Percentiles rank a stretch among this genome's conserved stretches.
These are phyloP conservation scores for Proterorhinus semilunaris DNA, from an alignment of 2,113 vertebrate species.

Conservation along the genomic window DNA sequence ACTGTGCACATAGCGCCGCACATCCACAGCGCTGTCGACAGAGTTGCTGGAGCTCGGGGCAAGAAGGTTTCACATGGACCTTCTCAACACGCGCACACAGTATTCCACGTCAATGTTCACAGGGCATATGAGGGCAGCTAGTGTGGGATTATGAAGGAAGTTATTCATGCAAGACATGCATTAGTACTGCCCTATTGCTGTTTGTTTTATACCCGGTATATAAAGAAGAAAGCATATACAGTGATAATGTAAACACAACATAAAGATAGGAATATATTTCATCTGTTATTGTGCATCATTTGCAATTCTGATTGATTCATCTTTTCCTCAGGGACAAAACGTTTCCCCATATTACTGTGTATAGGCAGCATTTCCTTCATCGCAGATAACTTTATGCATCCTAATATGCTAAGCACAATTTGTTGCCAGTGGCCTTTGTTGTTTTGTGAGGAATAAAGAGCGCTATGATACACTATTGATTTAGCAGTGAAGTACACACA, in stretches of 20 bases:
- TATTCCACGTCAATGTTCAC: too few species aligned
- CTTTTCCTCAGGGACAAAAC: slow-evolving; percentile 13
- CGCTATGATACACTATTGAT: slow-evolving; percentile 59
- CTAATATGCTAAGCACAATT: slow-evolving; percentile 24
- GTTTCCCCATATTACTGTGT: slow-evolving; percentile 23
- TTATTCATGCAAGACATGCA: too few species aligned
- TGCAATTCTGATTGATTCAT: slow-evolving; percentile 43
- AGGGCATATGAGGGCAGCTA: too few species aligned
- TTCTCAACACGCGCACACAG: too few species aligned
- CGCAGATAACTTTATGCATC: slow-evolving; percentile 26
- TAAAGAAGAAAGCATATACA: background rate
- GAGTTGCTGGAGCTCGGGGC: too few species aligned
- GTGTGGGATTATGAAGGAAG: too few species aligned
- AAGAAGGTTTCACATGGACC: too few species aligned
- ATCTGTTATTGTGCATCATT: slow-evolving; percentile 22
- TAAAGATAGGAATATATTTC: background rate
- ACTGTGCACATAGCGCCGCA: too few species aligned
- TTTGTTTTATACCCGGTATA: too few species aligned
- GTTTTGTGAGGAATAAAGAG: slow-evolving; percentile 31
- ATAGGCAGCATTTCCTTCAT: slow-evolving; percentile 16
- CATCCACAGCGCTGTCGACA: too few species aligned
- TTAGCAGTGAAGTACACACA: slow-evolving; percentile 53
- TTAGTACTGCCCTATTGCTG: too few species aligned
- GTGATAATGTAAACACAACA: background rate
- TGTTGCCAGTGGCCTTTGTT: slow-evolving; percentile 40